Conservation (phyloP, 2,888 invertebrate genomes). For the Parthenolecanium corni region DNA sequence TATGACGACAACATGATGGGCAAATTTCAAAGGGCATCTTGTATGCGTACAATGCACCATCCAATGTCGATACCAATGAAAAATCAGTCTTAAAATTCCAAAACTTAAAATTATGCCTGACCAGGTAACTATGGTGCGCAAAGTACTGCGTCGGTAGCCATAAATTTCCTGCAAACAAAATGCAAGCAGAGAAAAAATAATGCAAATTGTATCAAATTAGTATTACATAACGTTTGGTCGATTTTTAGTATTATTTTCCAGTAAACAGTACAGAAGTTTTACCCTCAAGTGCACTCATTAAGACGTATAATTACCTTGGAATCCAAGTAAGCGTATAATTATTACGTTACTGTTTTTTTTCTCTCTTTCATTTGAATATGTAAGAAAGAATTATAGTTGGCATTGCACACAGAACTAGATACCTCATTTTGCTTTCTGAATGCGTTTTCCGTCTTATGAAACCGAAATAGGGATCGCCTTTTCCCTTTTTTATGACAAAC, state of each 20-base stretch:
- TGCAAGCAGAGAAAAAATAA: conserved; percentile 20
- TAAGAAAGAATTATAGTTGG: too few species aligned
- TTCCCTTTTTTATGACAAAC: too few species aligned
- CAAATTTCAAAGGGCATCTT: conserved; percentile 41
- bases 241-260: neutral
- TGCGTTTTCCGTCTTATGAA: too few species aligned
- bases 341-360: too few species aligned
- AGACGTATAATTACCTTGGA: neutral
- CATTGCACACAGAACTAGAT: too few species aligned
- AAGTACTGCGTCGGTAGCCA: conserved; percentile 42
- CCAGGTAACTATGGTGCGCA: conserved; percentile 39
- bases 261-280: neutral
- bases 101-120: conserved; percentile 43
- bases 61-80: conserved; percentile 51
- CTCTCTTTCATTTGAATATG: too few species aligned
- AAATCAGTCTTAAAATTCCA: conserved; percentile 47
- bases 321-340: neutral
- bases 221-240: neutral
- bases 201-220: neutral
- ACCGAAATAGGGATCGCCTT: too few species aligned
- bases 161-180: conserved; percentile 41
- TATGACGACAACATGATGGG: conserved; percentile 45
- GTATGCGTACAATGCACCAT: conserved; percentile 44
- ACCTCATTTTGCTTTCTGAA: too few species aligned
- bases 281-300: too few species aligned